Percentiles rank a stretch among this genome's conserved stretches.
Evolutionary conservation across 2,113 vertebrate genomes (phyloP).

Genomic region (Stegostoma tigrinum): DNA sequence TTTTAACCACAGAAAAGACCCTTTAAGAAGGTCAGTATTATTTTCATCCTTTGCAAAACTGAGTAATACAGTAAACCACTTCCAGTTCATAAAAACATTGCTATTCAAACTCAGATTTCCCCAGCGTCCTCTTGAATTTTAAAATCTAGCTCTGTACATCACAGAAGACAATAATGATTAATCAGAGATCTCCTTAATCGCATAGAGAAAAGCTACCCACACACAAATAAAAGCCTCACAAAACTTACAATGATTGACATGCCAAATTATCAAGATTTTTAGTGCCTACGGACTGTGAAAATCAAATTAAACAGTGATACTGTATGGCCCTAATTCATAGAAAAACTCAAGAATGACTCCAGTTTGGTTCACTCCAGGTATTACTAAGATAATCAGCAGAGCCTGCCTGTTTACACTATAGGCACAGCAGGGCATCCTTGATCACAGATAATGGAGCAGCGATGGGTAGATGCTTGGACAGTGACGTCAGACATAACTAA

Average conservation of each 20-base stretch:
- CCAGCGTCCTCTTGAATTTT: neutral
- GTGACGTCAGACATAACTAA: conserved; percentile 18
- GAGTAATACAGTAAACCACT: conserved; percentile 33
- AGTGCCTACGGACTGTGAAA: neutral
- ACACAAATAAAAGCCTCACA: neutral
- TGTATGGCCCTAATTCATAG: neutral
- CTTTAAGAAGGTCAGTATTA: conserved; percentile 27
- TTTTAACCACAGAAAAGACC: conserved; percentile 25
- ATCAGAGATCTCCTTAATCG: neutral
- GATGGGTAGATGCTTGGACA: conserved; percentile 10
- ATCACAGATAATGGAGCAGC: conserved; percentile 29
- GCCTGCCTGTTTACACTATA: conserved; percentile 32
- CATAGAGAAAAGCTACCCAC: neutral
- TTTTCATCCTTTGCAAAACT: conserved; percentile 28
- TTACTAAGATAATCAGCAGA: conserved; percentile 28
- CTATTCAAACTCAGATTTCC: conserved; percentile 26
- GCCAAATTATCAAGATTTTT: neutral
- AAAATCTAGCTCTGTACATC: conserved; percentile 2
- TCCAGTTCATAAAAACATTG: conserved; percentile 15
- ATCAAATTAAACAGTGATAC: neutral
- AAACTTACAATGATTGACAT: neutral
- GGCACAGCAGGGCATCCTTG: conserved; percentile 30
- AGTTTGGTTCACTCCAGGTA: conserved; percentile 34
- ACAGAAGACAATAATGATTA: neutral
- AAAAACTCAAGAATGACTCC: neutral